A percentile compares a stretch with the other conserved stretches of the same genome.
These are phyloP conservation scores for silkworm (Bombyx mori) DNA, from an alignment of 1,140 invertebrate species.

Conservation along the genomic window DNA sequence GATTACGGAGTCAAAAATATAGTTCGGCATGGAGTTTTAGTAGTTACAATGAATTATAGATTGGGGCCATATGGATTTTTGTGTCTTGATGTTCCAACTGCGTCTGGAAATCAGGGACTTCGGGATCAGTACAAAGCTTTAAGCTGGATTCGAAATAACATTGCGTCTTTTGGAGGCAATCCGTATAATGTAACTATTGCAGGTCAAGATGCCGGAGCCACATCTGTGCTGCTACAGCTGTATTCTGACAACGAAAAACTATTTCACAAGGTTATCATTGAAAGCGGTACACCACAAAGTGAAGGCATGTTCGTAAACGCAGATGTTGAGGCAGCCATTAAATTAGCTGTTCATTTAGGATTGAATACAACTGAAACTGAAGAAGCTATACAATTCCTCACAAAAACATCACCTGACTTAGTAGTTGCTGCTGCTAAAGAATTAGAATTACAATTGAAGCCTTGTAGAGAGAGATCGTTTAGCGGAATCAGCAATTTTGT, in stretches of 20 bases:
- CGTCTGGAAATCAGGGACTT: constrained; percentile 79
- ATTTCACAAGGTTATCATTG: constrained; percentile 50
- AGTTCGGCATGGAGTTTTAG: constrained; percentile 44
- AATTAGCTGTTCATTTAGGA: constrained; percentile 44
- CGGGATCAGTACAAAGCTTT: constrained; percentile 77
- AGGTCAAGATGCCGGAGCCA: constrained; percentile 51
- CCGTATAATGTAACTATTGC: constrained; percentile 72
- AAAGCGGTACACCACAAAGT: constrained; percentile 52
- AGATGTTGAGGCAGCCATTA: constrained; percentile 41
- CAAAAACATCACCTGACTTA: constrained; percentile 26
- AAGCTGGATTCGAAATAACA: constrained; percentile 76
- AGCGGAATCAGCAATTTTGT: constrained; percentile 51
- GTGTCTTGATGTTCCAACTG: constrained; percentile 48
- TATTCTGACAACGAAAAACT: constrained; percentile 48
- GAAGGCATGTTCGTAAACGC: constrained; percentile 37
- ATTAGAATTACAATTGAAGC: constrained; percentile 35
- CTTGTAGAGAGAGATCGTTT: constrained; percentile 54
- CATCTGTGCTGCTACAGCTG: constrained; percentile 44
- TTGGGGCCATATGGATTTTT: constrained; percentile 58
- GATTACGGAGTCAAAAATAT: constrained; percentile 39
- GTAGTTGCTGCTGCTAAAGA: constrained; percentile 38
- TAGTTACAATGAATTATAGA: constrained; percentile 56
- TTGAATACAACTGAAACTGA: constrained; percentile 37
- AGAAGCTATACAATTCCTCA: constrained; percentile 43
- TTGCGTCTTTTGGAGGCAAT: constrained; percentile 79